These are phyloP conservation scores for Lithobates sylvaticus DNA, from an alignment of 2,797 vertebrate species.

Conservation along the genomic window DNA sequence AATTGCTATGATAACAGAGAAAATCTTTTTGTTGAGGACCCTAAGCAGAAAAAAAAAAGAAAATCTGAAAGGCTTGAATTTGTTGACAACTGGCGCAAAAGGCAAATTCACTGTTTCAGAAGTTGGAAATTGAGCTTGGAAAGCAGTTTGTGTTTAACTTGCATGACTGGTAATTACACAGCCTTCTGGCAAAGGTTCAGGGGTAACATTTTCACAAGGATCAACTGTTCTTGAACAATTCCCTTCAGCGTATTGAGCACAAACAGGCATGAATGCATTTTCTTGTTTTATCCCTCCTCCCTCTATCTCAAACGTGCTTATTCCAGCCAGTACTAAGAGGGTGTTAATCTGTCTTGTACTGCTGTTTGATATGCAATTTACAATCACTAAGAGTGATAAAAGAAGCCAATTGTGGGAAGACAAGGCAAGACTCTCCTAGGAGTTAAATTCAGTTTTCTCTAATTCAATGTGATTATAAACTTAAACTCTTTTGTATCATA, in stretches of 20 bases:
- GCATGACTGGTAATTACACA: constrained; percentile 62
- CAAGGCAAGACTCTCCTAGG: constrained; percentile 45
- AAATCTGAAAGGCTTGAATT: constrained; percentile 6
- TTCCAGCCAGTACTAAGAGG: constrained; percentile 55
- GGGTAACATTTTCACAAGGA: constrained; percentile 54
- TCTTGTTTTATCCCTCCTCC: constrained; percentile 57
- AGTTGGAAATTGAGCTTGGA: constrained; percentile 54
- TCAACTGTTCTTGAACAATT: constrained; percentile 69
- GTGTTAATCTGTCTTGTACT: constrained; percentile 61
- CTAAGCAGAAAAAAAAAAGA: neutral
- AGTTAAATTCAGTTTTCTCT: constrained; percentile 33
- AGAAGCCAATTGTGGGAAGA: constrained; percentile 56
- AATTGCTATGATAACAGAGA: neutral
- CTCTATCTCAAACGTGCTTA: constrained; percentile 54
- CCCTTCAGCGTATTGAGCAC: constrained; percentile 31
- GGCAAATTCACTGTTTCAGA: constrained; percentile 39
- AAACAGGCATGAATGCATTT: constrained; percentile 49
- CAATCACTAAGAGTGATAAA: constrained; percentile 54
- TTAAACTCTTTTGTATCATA: constrained; percentile 38
- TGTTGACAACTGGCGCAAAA: constrained; percentile 34
- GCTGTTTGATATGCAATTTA: constrained; percentile 63
- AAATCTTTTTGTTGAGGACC: neutral
- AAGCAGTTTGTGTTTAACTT: constrained; percentile 62
- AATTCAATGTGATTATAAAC: constrained; percentile 44
- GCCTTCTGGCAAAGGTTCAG: constrained; percentile 51